Base-by-base conservation (phyloP, 2,888 invertebrate species). In the Branchellion lobata region DNA sequence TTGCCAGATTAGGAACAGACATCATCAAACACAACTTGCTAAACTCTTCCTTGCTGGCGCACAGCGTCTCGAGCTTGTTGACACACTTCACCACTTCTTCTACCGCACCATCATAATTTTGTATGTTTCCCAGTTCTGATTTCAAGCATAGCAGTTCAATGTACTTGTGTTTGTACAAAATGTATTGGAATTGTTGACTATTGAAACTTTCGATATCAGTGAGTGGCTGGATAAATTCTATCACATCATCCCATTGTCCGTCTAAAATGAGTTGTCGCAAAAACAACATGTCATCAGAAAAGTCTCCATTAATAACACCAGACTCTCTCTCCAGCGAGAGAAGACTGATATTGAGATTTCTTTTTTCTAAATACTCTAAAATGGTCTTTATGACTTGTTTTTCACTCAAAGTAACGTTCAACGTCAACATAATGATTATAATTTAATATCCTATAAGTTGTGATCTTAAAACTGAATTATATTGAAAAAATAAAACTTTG, bases 221-320 rank as follows among this genome's bases (percentile, higher is more conserved):
- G 78, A 97, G 90, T 0, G 97, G 97, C 89, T 96, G 95, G 81
- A 96, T 93, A 88, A 97, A 97, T 87, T 96, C 96, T 81, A 96
- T 89, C 0, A 94, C 96, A 87, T 96, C 96, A 88, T 97, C 96
- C 97, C 97, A 97, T 88, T 96, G 95, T 27, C 97, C 97, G 87
- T 97, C 97, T 79, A 97, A 91, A 83, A 97, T 95, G 78, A 97
- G 91, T 88, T 96, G 96, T 27, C 96, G 91, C 29, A 97, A 90
- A 88, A 97, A 97, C 72, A 97, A 90, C 57, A 95, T 92, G 88
- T 97, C 97, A 88, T 96, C 95, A 21, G 95, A 94, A 87, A 92
- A 96, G 82, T 95, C 81, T 33, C 88, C 87, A 84, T 87, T 87
- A 76, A 87, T 86, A 0, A 87, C 93, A 75, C 96, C 96, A 0